Evolutionary conservation across 35 echinoderm and acorn worm species (phyloP).

Genomic region (Eucidaris tribuloides): DNA sequence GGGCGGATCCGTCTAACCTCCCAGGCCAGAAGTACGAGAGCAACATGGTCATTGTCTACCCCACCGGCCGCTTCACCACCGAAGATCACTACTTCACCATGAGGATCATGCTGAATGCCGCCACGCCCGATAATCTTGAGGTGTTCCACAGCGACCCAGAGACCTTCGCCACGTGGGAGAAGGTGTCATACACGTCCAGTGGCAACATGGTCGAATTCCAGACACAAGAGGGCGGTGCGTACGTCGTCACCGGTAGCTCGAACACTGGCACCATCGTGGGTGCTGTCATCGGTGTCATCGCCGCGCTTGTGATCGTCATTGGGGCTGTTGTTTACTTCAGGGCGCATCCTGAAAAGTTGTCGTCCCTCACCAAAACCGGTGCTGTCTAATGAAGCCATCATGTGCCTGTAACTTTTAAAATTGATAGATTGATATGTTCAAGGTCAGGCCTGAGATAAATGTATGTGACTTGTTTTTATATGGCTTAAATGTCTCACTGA

Average conservation of each 20-base stretch:
- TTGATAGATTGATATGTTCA: too few relatives aligned
- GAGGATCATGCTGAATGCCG: conserved; percentile 34
- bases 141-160: conserved; percentile 76
- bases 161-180: conserved; percentile 64
- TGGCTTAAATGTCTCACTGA: too few relatives aligned
- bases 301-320: conserved; percentile 37
- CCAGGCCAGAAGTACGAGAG: conserved; percentile 69
- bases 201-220: conserved; percentile 44
- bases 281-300: conserved; percentile 48
- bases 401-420: too few relatives aligned
- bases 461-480: too few relatives aligned
- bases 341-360: conserved; percentile 58
- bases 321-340: conserved; percentile 73
- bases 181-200: conserved; percentile 31
- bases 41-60: conserved; percentile 70
- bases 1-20: conserved; percentile 28
- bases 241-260: conserved; percentile 42
- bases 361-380: background rate
- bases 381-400: too few relatives aligned
- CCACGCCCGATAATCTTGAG: conserved; percentile 33
- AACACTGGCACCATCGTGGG: conserved; percentile 62
- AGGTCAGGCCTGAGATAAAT: too few relatives aligned
- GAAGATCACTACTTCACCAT: conserved; percentile 54
- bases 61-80: conserved; percentile 57
- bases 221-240: conserved; percentile 53